These are phyloP conservation scores for Bruchidius siliquastri DNA, from an alignment of 2,888 invertebrate species.

Conservation along the genomic window DNA sequence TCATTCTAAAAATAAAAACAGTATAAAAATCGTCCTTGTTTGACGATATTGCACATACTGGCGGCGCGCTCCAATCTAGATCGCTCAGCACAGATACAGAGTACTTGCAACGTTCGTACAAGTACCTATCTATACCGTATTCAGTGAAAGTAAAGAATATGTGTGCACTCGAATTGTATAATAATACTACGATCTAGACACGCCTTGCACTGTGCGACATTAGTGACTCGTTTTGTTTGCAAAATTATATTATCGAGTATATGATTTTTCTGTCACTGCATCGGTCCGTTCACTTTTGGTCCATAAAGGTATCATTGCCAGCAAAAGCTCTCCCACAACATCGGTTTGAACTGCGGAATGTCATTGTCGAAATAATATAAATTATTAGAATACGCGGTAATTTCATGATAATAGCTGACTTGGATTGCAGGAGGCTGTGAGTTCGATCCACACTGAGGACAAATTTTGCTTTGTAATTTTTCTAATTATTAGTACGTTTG, in stretches of 20 bases:
- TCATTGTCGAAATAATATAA: neutral
- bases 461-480: too few relatives aligned
- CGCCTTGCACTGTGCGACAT: slow-evolving; percentile 15
- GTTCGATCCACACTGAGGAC: too few relatives aligned
- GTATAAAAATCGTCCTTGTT: neutral
- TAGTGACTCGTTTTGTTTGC: neutral
- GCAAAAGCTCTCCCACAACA: neutral
- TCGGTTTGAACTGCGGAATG: neutral
- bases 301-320: neutral
- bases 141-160: slow-evolving; percentile 30
- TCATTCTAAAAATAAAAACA: neutral
- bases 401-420: too few relatives aligned
- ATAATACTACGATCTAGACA: slow-evolving; percentile 19
- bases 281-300: neutral
- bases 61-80: slow-evolving; percentile 2
- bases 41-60: slow-evolving; percentile 18
- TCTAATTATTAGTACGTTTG: too few relatives aligned
- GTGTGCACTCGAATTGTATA: slow-evolving; percentile 29
- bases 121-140: slow-evolving; percentile 4
- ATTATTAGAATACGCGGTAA: neutral
- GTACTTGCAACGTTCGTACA: slow-evolving; percentile 11
- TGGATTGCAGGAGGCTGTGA: too few relatives aligned
- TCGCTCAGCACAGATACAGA: slow-evolving; percentile 19
- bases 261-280: neutral
- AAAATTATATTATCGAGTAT: neutral